A percentile compares a stretch with the other conserved stretches of the same genome.
phyloP scores from a whole-genome alignment of 30 jellyfish, hydroid and myxozoan genomes.

The Euphysa ruthae region DNA sequence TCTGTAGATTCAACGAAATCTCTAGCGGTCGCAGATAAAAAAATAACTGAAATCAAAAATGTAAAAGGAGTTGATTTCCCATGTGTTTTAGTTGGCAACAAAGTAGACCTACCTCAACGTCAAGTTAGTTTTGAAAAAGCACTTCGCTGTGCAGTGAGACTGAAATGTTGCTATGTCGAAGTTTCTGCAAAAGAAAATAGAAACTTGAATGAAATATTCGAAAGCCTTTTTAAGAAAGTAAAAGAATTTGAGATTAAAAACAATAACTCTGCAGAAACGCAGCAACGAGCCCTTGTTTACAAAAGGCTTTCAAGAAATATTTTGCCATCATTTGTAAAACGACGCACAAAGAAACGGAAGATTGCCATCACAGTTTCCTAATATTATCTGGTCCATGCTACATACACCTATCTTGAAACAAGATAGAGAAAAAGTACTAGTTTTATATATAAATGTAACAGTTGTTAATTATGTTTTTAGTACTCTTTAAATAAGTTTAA shows the following conservation, averaged over 20 bases:
- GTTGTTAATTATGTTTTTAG: too few relatives aligned
- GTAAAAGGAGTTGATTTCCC: slow-evolving; percentile 19
- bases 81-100: slow-evolving; percentile 30
- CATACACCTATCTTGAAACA: too few relatives aligned
- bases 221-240: slow-evolving; percentile 10
- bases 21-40: background rate
- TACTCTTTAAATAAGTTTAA: too few relatives aligned
- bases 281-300: too few relatives aligned
- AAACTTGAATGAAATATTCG: slow-evolving; percentile 10
- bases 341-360: too few relatives aligned
- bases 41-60: background rate
- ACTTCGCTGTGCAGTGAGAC: slow-evolving; percentile 13
- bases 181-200: slow-evolving; percentile 18
- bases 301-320: too few relatives aligned
- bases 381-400: too few relatives aligned
- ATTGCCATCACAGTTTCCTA: too few relatives aligned
- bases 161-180: slow-evolving; percentile 13
- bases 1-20: slow-evolving; percentile 11
- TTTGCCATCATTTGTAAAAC: too few relatives aligned
- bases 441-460: too few relatives aligned
- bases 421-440: too few relatives aligned
- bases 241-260: background rate
- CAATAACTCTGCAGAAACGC: too few relatives aligned
- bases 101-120: slow-evolving; percentile 4
- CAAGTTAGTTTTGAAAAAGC: slow-evolving; percentile 27